Percentiles rank a stretch among this genome's conserved stretches.
Conservation (phyloP, 2,113 vertebrate species). For the Cyanoramphus novaezelandiae region DNA sequence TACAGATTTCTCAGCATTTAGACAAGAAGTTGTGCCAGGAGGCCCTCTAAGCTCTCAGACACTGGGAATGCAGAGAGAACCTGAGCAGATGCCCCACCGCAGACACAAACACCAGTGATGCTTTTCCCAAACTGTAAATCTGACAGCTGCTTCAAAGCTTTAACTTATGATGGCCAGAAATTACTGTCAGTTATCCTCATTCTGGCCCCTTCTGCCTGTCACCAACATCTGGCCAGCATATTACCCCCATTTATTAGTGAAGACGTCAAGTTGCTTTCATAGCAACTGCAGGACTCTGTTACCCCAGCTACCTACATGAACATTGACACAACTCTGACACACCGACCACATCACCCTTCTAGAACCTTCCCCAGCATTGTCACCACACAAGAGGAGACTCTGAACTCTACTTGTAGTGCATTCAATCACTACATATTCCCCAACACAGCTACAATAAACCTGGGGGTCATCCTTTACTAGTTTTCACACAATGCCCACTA, state of each 20-base stretch:
- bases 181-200: background rate
- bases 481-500: accelerated
- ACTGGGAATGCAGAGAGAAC: background rate
- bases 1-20: background rate
- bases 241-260: background rate
- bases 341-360: accelerated
- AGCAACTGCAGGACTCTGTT: background rate
- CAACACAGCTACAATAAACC: background rate
- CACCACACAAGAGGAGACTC: background rate
- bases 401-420: background rate
- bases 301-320: accelerated
- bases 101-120: background rate
- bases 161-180: background rate
- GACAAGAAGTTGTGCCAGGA: background rate
- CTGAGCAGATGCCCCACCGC: background rate
- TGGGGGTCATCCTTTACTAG: background rate
- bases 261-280: background rate
- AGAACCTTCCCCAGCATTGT: background rate
- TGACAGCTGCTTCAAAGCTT: background rate
- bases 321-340: background rate
- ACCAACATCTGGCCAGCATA: background rate
- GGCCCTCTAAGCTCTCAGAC: background rate
- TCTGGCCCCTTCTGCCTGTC: background rate
- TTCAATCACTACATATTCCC: background rate
- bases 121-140: background rate